Base-by-base conservation (phyloP, 2,797 vertebrate species). In the Hemitrygon akajei region DNA sequence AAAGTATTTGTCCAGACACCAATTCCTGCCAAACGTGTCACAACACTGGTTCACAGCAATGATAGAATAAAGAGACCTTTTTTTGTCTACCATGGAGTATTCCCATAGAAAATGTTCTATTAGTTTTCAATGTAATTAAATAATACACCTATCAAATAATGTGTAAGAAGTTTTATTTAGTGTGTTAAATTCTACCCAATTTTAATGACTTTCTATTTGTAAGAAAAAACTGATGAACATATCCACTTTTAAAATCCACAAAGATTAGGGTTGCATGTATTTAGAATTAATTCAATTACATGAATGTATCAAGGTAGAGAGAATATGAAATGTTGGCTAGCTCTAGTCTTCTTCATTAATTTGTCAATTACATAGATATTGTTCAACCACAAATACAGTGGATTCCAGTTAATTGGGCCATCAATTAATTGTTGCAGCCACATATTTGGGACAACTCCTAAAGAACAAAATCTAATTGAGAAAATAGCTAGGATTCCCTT, bases 351-450 rank as follows among this genome's bases (percentile, higher is more conserved):
- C 73, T 58, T 76, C 71, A 93, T 75, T 76, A 93, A 93, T 76
- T 93, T 76, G 71, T 93, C 71, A 93, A 56, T 76, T 93, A 40
- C 27, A 73, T 18, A 76, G 76, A 76, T 27, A 93, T n/a, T 92
- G 1, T 76, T 93, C 10, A 40, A 93, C 73, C 73, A 71, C 71
- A 76, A 75, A 76, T 93, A 76, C 76, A 47, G 47, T 47, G 47
- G 47, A 47, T 47, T 47, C 47, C 47, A 47, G 47, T 47, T 47
- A n/a, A 47, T 47, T 47, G 47, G 47, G 47, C 3, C 47, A 47
- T 47, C 47, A 47, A 3, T 47, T 1, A 47, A 47, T 47, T 3
- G 47, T 2, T 47, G 47, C 1, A 47, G 47, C 47, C 47, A 47
- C 47, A 3, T 47, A 47, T 47, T 47, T 47, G 47, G 47, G 47